Conservation (phyloP, 2,888 invertebrate species). For the Phaedon cochleariae region DNA sequence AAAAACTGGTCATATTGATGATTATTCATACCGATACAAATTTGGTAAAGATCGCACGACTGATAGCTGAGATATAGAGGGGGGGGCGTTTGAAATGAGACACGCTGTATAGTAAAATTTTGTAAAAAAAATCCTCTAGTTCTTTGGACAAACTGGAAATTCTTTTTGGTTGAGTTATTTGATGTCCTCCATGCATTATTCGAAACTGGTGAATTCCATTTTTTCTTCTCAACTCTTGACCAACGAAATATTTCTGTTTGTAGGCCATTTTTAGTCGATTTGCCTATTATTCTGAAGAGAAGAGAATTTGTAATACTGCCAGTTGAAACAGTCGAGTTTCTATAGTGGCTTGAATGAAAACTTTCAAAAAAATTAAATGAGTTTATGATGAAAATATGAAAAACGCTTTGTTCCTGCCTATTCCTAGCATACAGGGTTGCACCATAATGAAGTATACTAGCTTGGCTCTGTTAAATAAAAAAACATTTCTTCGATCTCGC, state of each 20-base stretch:
- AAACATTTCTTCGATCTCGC: slow-evolving; percentile 8
- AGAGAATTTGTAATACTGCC: slow-evolving; percentile 22
- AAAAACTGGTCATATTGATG: too few species aligned
- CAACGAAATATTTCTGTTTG: slow-evolving; percentile 34
- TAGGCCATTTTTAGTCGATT: slow-evolving; percentile 26
- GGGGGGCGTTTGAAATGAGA: too few species aligned
- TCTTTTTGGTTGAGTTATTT: not conserved
- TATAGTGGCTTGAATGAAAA: slow-evolving; percentile 32
- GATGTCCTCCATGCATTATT: not conserved
- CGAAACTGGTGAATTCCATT: slow-evolving; percentile 16
- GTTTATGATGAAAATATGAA: not conserved
- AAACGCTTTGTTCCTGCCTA: not conserved
- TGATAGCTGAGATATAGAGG: too few species aligned
- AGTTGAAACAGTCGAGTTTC: slow-evolving; percentile 35
- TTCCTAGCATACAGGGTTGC: not conserved
- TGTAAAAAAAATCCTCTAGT: too few species aligned
- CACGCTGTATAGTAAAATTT: too few species aligned
- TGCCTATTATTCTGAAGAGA: slow-evolving; percentile 26
- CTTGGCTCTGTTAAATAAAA: not conserved
- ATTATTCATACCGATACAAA: too few species aligned
- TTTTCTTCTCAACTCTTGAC: slow-evolving; percentile 16
- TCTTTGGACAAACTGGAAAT: too few species aligned
- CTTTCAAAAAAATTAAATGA: slow-evolving; percentile 7
- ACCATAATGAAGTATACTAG: not conserved
- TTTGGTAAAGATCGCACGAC: too few species aligned